A percentile compares a stretch with the other conserved stretches of the same genome.
Conservation (phyloP, 2,888 invertebrate species). For the Ypsolopha scabrella region DNA sequence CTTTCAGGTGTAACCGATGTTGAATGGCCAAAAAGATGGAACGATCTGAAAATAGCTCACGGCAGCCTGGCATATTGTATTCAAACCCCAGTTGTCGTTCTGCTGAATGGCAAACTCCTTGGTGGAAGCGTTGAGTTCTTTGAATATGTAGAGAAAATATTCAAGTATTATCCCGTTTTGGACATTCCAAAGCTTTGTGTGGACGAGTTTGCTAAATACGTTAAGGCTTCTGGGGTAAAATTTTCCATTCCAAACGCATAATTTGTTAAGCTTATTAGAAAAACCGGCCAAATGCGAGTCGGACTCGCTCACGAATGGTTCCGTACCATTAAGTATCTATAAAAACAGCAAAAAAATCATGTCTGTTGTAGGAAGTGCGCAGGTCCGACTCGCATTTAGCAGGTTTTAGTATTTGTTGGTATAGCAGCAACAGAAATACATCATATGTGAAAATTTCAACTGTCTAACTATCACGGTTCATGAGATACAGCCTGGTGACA, state of each 20-base stretch:
- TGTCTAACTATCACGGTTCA: too few species aligned
- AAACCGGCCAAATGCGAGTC: too few species aligned
- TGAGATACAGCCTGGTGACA: too few species aligned
- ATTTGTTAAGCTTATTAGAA: too few species aligned
- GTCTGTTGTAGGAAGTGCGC: too few species aligned
- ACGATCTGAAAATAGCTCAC: constrained; percentile 40
- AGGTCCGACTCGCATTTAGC: too few species aligned
- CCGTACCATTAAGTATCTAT: too few species aligned
- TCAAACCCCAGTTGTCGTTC: constrained; percentile 53
- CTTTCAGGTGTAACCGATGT: constrained; percentile 38
- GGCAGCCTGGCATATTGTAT: constrained; percentile 59
- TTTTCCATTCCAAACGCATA: background rate
- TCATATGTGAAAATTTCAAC: too few species aligned
- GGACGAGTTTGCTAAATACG: constrained; percentile 43
- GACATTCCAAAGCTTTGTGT: constrained; percentile 56
- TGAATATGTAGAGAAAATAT: constrained; percentile 48
- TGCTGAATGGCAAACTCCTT: constrained; percentile 56
- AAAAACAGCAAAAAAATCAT: too few species aligned
- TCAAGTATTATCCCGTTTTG: constrained; percentile 42
- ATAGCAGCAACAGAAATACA: too few species aligned
- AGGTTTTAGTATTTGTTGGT: too few species aligned
- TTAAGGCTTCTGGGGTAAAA: constrained; percentile 53
- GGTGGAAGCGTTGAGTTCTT: constrained; percentile 65
- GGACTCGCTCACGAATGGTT: too few species aligned
- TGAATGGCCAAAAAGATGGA: constrained; percentile 48